These are phyloP conservation scores for Protobothrops mucrosquamatus DNA, from an alignment of 2,113 vertebrate species.

Conservation along the genomic window DNA sequence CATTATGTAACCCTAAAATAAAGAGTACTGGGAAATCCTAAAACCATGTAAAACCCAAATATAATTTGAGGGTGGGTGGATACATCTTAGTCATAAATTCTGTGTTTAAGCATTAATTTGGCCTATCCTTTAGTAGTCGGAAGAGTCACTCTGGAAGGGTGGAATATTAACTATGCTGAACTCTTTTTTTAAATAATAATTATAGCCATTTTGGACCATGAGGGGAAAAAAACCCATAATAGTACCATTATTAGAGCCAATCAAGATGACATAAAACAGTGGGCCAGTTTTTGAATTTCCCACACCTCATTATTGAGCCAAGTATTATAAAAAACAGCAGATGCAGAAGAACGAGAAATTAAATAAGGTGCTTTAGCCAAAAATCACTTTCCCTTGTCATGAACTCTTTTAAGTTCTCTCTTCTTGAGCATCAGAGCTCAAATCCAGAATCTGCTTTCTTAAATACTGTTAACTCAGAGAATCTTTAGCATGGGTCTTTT, in stretches of 20 bases:
- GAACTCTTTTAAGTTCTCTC: not conserved
- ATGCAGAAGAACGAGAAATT: not conserved
- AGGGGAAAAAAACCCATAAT: not conserved
- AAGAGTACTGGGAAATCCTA: not conserved
- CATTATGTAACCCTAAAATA: not conserved
- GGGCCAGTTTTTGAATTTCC: not conserved
- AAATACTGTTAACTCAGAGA: slow-evolving; percentile 5
- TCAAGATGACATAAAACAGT: not conserved
- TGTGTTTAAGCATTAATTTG: not conserved
- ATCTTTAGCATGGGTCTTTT: slow-evolving; percentile 8
- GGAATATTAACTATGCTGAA: not conserved
- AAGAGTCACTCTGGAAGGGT: not conserved
- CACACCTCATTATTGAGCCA: not conserved
- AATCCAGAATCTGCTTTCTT: not conserved
- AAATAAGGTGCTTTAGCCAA: not conserved
- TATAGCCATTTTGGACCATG: not conserved
- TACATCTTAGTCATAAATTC: not conserved
- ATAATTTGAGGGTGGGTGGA: not conserved
- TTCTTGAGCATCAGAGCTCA: not conserved
- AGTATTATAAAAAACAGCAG: not conserved
- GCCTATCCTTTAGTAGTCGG: not conserved
- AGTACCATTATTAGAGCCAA: not conserved
- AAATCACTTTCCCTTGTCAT: fast-evolving
- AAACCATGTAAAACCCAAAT: not conserved
- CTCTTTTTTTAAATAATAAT: not conserved